A percentile compares a stretch with the other conserved stretches of the same genome.
Evolutionary conservation across 2,113 vertebrate genomes (phyloP).

Genomic region (Sclerurus mexicanus): DNA sequence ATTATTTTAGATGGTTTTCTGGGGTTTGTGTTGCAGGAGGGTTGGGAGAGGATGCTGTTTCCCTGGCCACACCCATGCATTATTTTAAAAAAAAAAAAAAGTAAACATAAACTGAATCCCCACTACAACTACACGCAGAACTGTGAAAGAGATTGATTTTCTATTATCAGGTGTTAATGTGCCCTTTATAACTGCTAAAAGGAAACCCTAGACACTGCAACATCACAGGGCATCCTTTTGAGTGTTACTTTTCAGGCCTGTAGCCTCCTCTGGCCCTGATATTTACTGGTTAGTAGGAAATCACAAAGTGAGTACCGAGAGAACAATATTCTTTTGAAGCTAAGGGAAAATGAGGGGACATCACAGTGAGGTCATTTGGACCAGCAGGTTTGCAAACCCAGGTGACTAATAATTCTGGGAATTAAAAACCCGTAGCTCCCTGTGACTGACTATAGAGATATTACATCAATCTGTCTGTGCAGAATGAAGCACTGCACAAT

Average conservation of each 20-base stretch:
- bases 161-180: background rate
- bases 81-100: background rate
- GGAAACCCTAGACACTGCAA: background rate
- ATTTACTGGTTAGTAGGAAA: background rate
- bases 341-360: background rate
- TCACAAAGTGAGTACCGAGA: background rate
- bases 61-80: background rate
- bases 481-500: background rate
- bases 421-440: background rate
- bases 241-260: background rate
- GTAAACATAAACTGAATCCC: background rate
- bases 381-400: background rate
- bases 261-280: background rate
- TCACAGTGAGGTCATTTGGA: background rate
- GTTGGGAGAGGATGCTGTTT: background rate
- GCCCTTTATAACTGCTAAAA: background rate
- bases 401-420: background rate
- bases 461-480: background rate
- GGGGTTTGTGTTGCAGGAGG: background rate
- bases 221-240: background rate
- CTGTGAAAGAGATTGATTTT: background rate
- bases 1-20: background rate
- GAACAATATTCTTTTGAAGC: background rate
- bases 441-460: background rate
- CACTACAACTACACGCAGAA: background rate